Evolutionary conservation across 2,113 vertebrate genomes (phyloP).

Genomic region (Myrmecobius fasciatus): DNA sequence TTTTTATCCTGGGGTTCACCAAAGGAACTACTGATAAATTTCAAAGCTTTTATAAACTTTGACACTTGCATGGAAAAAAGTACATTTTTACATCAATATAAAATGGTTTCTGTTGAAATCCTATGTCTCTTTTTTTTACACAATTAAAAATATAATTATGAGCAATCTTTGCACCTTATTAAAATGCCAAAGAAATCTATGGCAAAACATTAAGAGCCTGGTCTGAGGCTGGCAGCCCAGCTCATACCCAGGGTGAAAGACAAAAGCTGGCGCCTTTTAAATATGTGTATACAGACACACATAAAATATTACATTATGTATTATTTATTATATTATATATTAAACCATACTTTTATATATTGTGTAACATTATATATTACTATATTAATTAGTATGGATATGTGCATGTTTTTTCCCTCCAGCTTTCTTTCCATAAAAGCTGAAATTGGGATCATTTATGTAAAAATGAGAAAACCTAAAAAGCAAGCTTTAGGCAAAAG

Average conservation of each 20-base stretch:
- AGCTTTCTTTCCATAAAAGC: conserved; percentile 43
- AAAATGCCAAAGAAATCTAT: background rate
- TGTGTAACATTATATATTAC: background rate
- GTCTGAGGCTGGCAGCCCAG: background rate
- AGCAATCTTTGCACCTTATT: background rate
- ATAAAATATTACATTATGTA: background rate
- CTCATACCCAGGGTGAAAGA: background rate
- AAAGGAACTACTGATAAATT: background rate
- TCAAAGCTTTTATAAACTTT: background rate
- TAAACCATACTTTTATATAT: background rate
- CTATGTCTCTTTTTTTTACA: background rate
- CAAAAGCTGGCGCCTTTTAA: background rate
- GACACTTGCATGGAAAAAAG: background rate
- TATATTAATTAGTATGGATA: background rate
- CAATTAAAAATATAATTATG: background rate
- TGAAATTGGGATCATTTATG: conserved; percentile 13
- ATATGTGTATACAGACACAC: background rate
- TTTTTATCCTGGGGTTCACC: conserved; percentile 31
- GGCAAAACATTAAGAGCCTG: background rate
- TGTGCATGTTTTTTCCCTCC: background rate
- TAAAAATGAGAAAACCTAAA: conserved; percentile 28
- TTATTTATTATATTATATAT: background rate
- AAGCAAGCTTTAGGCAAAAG: conserved; percentile 41
- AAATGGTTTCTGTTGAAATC: background rate
- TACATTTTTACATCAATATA: background rate